Evolutionary conservation across 2,888 invertebrate species (phyloP), one percentile per base, ranked within the genome.

Genomic region (Nebria salina): DNA sequence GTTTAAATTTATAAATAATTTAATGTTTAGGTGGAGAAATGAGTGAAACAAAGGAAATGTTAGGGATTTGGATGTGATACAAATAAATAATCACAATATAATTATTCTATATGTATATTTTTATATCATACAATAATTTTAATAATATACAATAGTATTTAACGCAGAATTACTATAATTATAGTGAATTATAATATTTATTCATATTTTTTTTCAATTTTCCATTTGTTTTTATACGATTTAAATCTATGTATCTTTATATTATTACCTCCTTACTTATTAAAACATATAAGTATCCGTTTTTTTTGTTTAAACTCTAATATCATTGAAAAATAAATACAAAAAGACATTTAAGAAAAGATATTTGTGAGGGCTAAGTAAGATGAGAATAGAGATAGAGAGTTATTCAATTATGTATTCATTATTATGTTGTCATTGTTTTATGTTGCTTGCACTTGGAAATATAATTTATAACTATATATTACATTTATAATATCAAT

Each of bases 141-240:
- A 73, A 75, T 79, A 79, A 79, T 79, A 79, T 79, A 79, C 79
- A 79, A 79, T 79, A 77, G 72, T 65, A 73, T 76, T 41, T 79
- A 79, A 79, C 79, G 79, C 79, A 43, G 66, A 79, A 78, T 73
- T 74, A 79, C 66, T 68, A 79, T 54, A 54, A 54, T 54, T 54
- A 54, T 54, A 54, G 54, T 54, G 54, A 54, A 54, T 54, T 54
- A 54, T 54, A 54, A 54, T 54, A 54, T 54, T 54, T 54, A 54
- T 54, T 54, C 54, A 54, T 54, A 11, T 54, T 13, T 54, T 54
- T 54, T 54, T 8, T 54, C 54, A 54, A 54, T 54, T 54, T 54
- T 54, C 54, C 54, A 54, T 54, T 54, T 54, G 8, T 54, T 54
- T 54, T 54, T 42, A 70, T 77, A 72, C 72, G 65, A 72, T 77